Evolutionary conservation across 2,888 invertebrate genomes (phyloP).

Genomic region (Sarcophaga carnaria): DNA sequence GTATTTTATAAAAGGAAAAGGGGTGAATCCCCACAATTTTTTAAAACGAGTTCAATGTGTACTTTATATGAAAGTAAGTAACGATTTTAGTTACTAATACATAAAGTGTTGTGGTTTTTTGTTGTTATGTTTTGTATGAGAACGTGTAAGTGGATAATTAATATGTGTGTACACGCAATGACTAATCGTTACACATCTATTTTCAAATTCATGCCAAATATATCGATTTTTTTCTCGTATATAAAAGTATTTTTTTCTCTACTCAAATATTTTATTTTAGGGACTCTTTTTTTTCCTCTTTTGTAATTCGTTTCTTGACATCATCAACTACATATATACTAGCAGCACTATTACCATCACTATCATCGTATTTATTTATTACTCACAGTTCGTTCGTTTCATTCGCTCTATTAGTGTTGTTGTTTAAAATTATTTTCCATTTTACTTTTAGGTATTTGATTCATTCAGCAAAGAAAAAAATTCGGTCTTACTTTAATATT

Average conservation of each 20-base stretch:
- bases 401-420: neutral
- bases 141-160: neutral
- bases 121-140: neutral
- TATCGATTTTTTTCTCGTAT: conserved; percentile 61
- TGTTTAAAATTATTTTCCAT: conserved; percentile 54
- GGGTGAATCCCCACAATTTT: neutral
- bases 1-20: conserved; percentile 40
- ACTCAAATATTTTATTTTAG: neutral
- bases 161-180: conserved; percentile 46
- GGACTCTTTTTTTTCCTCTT: conserved; percentile 20
- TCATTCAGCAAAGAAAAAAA: conserved; percentile 22
- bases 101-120: neutral
- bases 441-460: conserved; percentile 41
- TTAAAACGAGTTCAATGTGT: neutral
- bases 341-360: conserved; percentile 3
- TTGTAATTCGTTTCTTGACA: conserved; percentile 14
- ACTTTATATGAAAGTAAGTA: neutral
- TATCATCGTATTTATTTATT: neutral
- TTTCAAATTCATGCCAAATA: conserved; percentile 40
- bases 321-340: conserved; percentile 14
- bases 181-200: conserved; percentile 43
- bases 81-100: neutral
- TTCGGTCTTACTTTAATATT: conserved; percentile 9
- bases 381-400: too few species aligned
- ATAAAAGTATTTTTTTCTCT: conserved; percentile 24